Evolutionary conservation across 1,140 invertebrate species (phyloP).

Genomic region (Drosophila neocordata): DNA sequence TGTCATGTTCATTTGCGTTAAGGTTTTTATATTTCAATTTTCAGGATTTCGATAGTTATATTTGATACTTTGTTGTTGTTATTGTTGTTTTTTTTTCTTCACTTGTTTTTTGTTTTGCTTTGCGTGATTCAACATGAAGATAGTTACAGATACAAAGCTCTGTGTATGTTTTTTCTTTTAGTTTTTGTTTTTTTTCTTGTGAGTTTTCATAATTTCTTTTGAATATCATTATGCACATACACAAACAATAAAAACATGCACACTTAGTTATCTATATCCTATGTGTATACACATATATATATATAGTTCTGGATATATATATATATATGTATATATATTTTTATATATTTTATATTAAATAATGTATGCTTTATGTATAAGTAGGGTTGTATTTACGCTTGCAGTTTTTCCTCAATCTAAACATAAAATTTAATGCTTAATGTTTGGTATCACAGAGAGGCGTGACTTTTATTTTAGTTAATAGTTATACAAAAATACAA

Average conservation of each 20-base stretch:
- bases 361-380: constrained; percentile 33
- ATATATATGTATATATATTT: constrained; percentile 34
- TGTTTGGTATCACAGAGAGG: constrained; percentile 83
- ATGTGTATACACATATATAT: constrained; percentile 11
- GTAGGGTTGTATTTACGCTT: constrained; percentile 52
- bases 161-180: background rate
- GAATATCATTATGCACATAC: constrained; percentile 65
- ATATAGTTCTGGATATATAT: no score
- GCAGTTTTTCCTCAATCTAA: constrained; percentile 70
- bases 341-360: constrained; percentile 5
- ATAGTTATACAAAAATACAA: constrained; percentile 60
- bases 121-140: constrained; percentile 33
- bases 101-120: constrained; percentile 12
- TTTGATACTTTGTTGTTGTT: constrained; percentile 39
- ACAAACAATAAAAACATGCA: constrained; percentile 76
- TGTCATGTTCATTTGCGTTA: constrained; percentile 62
- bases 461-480: constrained; percentile 74
- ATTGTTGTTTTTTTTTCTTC: constrained; percentile 14
- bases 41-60: constrained; percentile 34
- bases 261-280: constrained; percentile 64
- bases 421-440: constrained; percentile 82
- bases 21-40: constrained; percentile 26
- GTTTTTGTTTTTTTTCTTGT: constrained; percentile 22
- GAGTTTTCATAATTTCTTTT: constrained; percentile 32
- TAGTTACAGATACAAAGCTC: constrained; percentile 26